Base-by-base conservation (phyloP, 2,797 vertebrate species). In the Protonibea diacanthus region DNA sequence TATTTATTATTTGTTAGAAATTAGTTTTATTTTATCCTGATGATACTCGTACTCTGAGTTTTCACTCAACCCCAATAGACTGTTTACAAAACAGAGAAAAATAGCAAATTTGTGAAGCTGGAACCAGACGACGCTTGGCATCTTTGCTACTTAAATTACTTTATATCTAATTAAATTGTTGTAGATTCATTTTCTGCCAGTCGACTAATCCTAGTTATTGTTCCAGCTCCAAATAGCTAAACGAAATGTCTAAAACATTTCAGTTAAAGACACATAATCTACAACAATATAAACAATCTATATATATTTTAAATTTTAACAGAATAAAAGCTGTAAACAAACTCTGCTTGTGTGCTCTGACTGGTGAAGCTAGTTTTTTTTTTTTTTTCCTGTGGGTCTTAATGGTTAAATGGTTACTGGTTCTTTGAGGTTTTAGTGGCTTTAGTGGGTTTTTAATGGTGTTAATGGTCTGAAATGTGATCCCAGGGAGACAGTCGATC, bases 361-460 rank as follows among this genome's bases (percentile, higher is more conserved):
- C 68, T 71, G 71, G 20, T 18, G 66, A 80, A 67, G 76, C 62
- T 42, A 64, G 33, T 1, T 33, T 38, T 38, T 38, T 38, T 33
- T 29, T 29, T 78, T 78, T 84, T 79, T 76, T 15, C 87, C 85
- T 89, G 47, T 91, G 87, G 85, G 85, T 91, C 89, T 86, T 88
- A 92, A 94, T 93, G 92, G 91, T 93, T 92, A 93, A 94, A 94
- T 91, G 91, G 87, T 93, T 89, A 86, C 86, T 88, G 88, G 84
- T 91, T 91, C 91, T 93, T 92, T 93, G 92, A 94, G 91, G 94
- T 94, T 95, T 95, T 94, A 95, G 94, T 94, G 94, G 95, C 93
- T 96, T 95, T 94, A 95, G 95, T 95, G 95, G 95, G 82, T 94
- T 95, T 95, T 94, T 95, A 95, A 95, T 95, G 95, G 94, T 95